Percentiles rank a stretch among this genome's conserved stretches.
Evolutionary conservation across 1,140 invertebrate genomes (phyloP).

Genomic region (Platorchestia sp.): DNA sequence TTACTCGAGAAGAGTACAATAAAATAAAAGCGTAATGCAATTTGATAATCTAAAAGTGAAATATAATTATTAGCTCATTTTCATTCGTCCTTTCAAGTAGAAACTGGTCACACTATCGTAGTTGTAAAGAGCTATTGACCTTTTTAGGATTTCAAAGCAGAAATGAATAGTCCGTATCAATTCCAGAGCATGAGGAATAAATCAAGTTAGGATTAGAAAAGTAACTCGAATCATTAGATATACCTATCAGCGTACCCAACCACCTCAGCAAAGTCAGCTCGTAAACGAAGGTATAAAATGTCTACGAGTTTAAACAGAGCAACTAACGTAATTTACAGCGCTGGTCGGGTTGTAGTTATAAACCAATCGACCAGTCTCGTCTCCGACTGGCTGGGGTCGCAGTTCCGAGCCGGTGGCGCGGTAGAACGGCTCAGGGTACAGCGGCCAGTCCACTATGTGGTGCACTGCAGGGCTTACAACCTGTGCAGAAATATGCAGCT

Average conservation of each 20-base stretch:
- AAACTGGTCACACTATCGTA: background rate
- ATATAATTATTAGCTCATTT: background rate
- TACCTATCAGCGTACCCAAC: background rate
- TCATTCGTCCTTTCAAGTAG: background rate
- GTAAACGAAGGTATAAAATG: background rate
- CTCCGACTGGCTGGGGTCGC: slow-evolving; percentile 85
- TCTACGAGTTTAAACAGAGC: background rate
- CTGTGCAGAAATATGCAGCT: slow-evolving; percentile 75
- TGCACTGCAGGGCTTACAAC: slow-evolving; percentile 85
- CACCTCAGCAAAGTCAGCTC: background rate
- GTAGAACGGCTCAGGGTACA: slow-evolving; percentile 85
- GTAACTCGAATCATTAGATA: background rate
- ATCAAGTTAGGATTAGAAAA: background rate
- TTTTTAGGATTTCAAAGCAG: background rate
- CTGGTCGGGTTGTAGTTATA: slow-evolving; percentile 84
- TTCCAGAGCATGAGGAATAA: background rate
- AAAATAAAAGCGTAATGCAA: background rate
- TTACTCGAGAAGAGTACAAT: background rate
- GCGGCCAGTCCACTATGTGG: slow-evolving; percentile 81
- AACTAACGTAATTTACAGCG: slow-evolving; percentile 81
- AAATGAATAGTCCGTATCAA: background rate
- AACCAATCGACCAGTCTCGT: slow-evolving; percentile 86
- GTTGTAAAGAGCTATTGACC: background rate
- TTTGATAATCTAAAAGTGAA: background rate
- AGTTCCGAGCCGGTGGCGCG: slow-evolving; percentile 81